phyloP scores from a whole-genome alignment of 2,888 invertebrate species.

The Drosophila dives region DNA sequence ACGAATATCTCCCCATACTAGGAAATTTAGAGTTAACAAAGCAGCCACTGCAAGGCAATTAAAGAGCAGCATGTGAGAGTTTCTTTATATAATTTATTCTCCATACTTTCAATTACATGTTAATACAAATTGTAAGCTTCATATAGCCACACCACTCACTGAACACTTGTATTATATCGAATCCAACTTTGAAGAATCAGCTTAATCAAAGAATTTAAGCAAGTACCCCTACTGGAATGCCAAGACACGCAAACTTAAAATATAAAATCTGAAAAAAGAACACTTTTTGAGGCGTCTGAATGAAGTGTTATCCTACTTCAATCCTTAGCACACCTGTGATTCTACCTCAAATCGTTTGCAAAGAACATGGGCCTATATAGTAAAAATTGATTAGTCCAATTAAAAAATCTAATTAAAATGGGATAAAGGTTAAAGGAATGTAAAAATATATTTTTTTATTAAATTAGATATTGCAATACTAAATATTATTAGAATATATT shows the following conservation, averaged over 20 bases:
- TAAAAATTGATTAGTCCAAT: conserved; percentile 85
- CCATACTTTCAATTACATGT: not conserved
- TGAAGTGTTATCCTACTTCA: conserved; percentile 90
- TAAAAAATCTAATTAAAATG: not conserved
- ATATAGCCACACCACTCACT: conserved; percentile 87
- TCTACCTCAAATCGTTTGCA: conserved; percentile 91
- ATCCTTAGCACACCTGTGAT: conserved; percentile 34
- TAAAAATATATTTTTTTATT: not conserved
- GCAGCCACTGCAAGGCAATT: conserved; percentile 16
- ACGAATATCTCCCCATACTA: conserved; percentile 30
- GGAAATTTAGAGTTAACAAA: conserved; percentile 24
- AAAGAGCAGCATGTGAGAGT: conserved; percentile 30
- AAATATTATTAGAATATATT: not conserved
- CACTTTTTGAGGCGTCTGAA: conserved; percentile 90
- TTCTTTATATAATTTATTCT: not conserved
- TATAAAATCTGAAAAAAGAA: conserved; percentile 87
- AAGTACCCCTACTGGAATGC: conserved; percentile 95
- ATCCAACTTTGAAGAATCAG: conserved; percentile 98
- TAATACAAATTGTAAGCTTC: not conserved
- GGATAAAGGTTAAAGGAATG: not conserved
- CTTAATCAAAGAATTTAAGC: conserved; percentile 88
- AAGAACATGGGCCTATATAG: conserved; percentile 99
- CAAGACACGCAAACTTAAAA: conserved; percentile 23
- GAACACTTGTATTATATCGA: conserved; percentile 91
- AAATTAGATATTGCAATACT: not conserved